phyloP scores from a whole-genome alignment of 2,797 vertebrate species.

The Ctenosaura bakeri region DNA sequence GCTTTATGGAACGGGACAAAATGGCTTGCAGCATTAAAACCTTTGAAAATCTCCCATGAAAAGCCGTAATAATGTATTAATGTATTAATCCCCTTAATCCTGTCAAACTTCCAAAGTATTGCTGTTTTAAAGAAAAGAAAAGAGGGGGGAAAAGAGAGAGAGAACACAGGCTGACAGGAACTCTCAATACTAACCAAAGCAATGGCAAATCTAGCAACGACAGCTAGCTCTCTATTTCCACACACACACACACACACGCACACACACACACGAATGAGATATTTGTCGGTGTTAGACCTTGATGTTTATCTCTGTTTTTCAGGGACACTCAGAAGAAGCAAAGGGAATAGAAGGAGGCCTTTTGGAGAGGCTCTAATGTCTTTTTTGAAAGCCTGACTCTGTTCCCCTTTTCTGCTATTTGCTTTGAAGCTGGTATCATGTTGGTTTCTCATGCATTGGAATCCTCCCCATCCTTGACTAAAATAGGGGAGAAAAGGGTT shows the following conservation, averaged over 20 bases:
- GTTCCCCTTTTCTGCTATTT: neutral
- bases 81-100: slow-evolving; percentile 82
- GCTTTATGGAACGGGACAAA: slow-evolving; percentile 78
- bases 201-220: slow-evolving; percentile 7
- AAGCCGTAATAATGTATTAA: slow-evolving; percentile 79
- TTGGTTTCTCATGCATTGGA: neutral
- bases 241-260: slow-evolving; percentile 19
- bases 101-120: slow-evolving; percentile 76
- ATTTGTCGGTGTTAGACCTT: neutral
- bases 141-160: neutral
- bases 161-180: slow-evolving; percentile 51
- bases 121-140: slow-evolving; percentile 30
- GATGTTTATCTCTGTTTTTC: neutral
- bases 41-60: slow-evolving; percentile 79
- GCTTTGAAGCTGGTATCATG: neutral
- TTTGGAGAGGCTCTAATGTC: neutral
- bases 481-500: too few species aligned
- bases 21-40: slow-evolving; percentile 71
- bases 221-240: neutral
- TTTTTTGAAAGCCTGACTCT: neutral
- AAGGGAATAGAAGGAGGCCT: neutral
- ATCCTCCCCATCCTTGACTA: neutral
- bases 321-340: neutral
- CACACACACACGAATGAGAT: neutral
- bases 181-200: slow-evolving; percentile 20